These are phyloP conservation scores for Acestrorhynchus altus DNA, from an alignment of 2,797 vertebrate species.

Conservation along the genomic window DNA sequence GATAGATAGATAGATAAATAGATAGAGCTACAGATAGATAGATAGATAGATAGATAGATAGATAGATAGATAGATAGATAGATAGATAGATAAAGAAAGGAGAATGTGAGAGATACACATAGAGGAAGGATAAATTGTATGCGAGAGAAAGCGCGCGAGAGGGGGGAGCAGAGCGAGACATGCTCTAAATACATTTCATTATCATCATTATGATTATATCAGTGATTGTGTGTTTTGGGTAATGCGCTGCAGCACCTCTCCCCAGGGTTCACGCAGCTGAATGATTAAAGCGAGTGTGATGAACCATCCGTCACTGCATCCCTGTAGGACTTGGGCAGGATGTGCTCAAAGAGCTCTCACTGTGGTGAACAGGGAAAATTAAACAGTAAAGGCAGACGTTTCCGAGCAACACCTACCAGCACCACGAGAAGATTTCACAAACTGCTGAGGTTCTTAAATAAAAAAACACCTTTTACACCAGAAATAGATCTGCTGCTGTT, in stretches of 20 bases:
- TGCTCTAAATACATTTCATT: conserved; percentile 87
- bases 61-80: not conserved
- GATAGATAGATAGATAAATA: not conserved
- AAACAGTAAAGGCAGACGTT: conserved; percentile 58
- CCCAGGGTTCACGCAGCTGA: conserved; percentile 77
- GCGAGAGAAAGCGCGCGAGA: conserved; percentile 25
- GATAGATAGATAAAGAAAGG: not conserved
- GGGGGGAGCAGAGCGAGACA: conserved; percentile 59
- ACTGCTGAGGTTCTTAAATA: too few relatives aligned
- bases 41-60: not conserved
- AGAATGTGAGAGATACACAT: conserved; percentile 3
- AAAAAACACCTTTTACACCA: too few relatives aligned
- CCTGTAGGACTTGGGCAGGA: conserved; percentile 71
- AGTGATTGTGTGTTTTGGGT: conserved; percentile 80
- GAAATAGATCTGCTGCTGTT: too few relatives aligned
- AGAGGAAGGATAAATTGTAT: not conserved
- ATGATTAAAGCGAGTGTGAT: conserved; percentile 83
- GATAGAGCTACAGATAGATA: not conserved
- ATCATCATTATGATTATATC: conserved; percentile 82
- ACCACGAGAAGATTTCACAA: not conserved
- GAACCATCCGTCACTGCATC: conserved; percentile 79
- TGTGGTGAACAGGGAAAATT: conserved; percentile 61
- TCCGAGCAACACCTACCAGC: conserved; percentile 5
- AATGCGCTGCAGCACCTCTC: conserved; percentile 76
- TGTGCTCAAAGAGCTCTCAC: conserved; percentile 71